These are phyloP conservation scores for Rhyacophila evoluta DNA, from an alignment of 2,888 invertebrate species.

Conservation along the genomic window DNA sequence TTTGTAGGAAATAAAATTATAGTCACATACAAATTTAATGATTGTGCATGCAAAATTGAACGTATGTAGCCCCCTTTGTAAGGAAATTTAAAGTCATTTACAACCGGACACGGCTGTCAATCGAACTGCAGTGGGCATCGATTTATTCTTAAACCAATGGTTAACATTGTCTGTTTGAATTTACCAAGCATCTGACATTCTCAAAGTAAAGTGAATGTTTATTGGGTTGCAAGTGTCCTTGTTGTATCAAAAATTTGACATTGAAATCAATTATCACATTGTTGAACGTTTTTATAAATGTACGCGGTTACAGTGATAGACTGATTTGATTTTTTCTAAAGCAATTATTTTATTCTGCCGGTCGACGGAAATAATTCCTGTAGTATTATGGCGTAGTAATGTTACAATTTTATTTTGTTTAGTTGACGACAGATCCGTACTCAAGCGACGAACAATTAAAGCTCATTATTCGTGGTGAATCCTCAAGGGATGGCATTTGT, in stretches of 20 bases:
- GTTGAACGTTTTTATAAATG: not conserved
- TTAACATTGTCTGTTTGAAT: not conserved
- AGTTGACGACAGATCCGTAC: no score
- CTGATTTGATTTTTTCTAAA: not conserved
- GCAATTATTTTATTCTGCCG: not conserved
- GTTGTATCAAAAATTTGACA: not conserved
- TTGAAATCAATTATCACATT: conserved; percentile 1
- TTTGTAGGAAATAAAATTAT: no score
- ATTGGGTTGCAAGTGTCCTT: not conserved
- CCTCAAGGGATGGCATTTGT: no score
- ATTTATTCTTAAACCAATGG: no score
- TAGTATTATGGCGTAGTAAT: not conserved
- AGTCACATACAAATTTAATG: no score
- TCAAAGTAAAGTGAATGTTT: not conserved
- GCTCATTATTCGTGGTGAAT: no score
- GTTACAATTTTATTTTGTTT: not conserved
- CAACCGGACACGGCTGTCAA: no score
- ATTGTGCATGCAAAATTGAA: no score
- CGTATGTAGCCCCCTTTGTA: no score
- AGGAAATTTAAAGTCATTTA: no score
- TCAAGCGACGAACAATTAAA: no score
- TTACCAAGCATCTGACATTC: not conserved
- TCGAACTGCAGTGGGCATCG: no score
- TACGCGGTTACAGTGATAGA: not conserved
- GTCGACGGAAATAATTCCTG: not conserved